Evolutionary conservation across 1,140 invertebrate genomes (phyloP).

Genomic region (Drosophila melanica): DNA sequence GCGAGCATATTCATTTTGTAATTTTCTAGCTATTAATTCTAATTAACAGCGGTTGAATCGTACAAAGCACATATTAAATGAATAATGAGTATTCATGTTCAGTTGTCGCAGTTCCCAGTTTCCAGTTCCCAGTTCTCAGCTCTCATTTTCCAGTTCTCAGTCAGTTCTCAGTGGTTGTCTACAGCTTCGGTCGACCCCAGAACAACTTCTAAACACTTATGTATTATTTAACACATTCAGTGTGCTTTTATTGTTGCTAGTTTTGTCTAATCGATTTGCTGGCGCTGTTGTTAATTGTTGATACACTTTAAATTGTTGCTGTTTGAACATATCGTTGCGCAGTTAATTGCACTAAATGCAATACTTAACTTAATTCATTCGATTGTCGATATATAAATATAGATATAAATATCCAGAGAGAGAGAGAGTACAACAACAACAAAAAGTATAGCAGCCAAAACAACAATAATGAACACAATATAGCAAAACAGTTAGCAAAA

Average conservation of each 20-base stretch:
- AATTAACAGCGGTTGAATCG: not conserved
- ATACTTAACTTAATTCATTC: conserved; percentile 2
- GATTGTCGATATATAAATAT: no score
- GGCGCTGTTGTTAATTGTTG: conserved; percentile 17
- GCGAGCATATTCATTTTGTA: not conserved
- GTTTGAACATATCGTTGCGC: conserved; percentile 4
- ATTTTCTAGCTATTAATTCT: not conserved
- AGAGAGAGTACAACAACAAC: no score
- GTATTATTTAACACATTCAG: conserved; percentile 28
- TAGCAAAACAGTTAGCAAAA: no score
- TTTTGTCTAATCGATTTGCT: conserved; percentile 30
- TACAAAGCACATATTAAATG: not conserved
- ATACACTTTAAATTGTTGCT: not conserved
- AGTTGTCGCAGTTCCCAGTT: not conserved
- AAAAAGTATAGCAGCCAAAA: not conserved
- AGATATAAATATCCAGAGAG: no score
- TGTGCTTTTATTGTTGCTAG: conserved; percentile 4
- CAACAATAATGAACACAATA: not conserved
- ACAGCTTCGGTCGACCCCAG: not conserved
- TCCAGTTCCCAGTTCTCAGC: not conserved
- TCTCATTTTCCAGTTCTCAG: not conserved
- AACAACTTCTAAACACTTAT: conserved; percentile 2
- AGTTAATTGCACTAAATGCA: conserved; percentile 35
- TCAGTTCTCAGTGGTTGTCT: not conserved
- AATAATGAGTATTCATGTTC: conserved; percentile 20